phyloP scores from a whole-genome alignment of 2,888 invertebrate species.

The Lasioglossum zephyrum region DNA sequence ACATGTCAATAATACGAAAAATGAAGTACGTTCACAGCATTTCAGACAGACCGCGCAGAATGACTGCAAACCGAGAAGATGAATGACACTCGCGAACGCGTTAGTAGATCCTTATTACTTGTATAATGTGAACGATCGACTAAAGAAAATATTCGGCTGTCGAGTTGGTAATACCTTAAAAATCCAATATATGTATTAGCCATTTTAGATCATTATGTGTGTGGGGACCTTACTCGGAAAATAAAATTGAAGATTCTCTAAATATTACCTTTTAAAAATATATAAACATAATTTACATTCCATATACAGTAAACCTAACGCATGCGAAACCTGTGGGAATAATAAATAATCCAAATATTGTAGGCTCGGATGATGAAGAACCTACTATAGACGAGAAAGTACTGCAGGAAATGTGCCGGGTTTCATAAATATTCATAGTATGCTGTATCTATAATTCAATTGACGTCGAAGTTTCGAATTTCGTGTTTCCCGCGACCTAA shows the following conservation, averaged over 20 bases:
- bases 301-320: no score
- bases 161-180: neutral
- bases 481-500: neutral
- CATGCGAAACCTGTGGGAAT: neutral
- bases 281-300: no score
- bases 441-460: neutral
- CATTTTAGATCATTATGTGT: no score
- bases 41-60: neutral
- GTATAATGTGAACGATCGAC: neutral
- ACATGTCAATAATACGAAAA: slow-evolving; percentile 49
- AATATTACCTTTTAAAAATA: no score
- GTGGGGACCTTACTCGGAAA: no score
- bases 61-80: slow-evolving; percentile 11
- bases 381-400: no score
- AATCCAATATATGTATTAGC: no score
- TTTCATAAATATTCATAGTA: neutral
- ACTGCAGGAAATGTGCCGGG: no score
- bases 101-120: neutral
- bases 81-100: slow-evolving; percentile 12
- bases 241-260: no score
- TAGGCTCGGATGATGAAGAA: no score
- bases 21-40: slow-evolving; percentile 36
- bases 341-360: neutral
- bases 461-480: neutral
- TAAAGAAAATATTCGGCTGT: neutral